Evolutionary conservation across 2,113 vertebrate genomes (phyloP).

Genomic region (Calyptomena viridis): DNA sequence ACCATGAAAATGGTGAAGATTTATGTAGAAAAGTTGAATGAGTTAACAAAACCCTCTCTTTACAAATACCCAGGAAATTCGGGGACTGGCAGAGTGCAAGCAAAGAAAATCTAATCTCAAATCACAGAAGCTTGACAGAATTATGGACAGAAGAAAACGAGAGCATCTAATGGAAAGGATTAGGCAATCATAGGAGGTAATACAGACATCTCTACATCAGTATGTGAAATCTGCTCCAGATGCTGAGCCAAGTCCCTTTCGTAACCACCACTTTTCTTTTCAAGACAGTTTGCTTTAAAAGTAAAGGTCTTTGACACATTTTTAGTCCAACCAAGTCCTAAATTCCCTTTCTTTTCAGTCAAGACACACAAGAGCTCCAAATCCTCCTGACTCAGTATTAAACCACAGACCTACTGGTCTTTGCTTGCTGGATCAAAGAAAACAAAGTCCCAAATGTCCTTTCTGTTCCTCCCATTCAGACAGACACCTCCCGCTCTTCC

Average conservation of each 20-base stretch:
- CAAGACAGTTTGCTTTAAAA: not conserved
- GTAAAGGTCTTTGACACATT: not conserved
- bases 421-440: not conserved
- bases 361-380: not conserved
- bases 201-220: not conserved
- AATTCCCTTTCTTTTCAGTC: not conserved
- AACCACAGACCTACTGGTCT: not conserved
- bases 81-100: not conserved
- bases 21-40: not conserved
- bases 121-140: not conserved
- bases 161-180: not conserved
- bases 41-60: not conserved
- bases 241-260: not conserved
- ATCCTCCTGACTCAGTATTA: not conserved
- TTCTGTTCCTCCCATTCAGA: not conserved
- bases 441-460: not conserved
- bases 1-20: not conserved
- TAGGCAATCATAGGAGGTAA: not conserved
- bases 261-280: not conserved
- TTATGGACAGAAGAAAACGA: not conserved
- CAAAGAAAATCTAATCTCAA: not conserved
- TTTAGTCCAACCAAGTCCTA: not conserved
- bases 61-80: not conserved
- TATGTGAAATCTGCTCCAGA: not conserved
- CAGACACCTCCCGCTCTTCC: not conserved